Percentiles rank a stretch among this genome's conserved stretches.
These are phyloP conservation scores for Bruchidius siliquastri DNA, from an alignment of 2,888 invertebrate species.

Conservation along the genomic window DNA sequence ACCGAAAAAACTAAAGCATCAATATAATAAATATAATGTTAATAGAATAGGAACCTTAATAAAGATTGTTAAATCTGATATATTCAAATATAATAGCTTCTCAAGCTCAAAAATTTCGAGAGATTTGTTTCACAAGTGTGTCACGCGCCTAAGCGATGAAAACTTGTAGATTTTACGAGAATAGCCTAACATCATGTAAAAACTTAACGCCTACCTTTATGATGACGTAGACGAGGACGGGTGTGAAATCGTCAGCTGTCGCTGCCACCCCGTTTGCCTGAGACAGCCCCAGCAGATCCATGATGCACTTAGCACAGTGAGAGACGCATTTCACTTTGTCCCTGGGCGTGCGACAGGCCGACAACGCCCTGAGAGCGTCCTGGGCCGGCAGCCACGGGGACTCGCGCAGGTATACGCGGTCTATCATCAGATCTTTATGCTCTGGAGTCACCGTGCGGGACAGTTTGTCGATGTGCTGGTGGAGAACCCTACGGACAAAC, in stretches of 20 bases:
- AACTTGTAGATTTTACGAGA: too few relatives aligned
- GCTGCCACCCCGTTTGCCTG: slow-evolving; percentile 66
- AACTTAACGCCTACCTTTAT: slow-evolving; percentile 71
- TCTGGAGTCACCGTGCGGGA: slow-evolving; percentile 69
- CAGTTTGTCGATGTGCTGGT: slow-evolving; percentile 84
- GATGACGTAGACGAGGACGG: slow-evolving; percentile 92
- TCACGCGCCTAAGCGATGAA: too few relatives aligned
- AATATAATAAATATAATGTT: too few relatives aligned
- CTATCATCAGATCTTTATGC: slow-evolving; percentile 77
- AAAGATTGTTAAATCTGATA: too few relatives aligned
- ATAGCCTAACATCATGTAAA: too few relatives aligned
- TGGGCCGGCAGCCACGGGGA: slow-evolving; percentile 97
- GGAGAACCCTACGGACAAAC: slow-evolving; percentile 61
- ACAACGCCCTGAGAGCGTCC: slow-evolving; percentile 79
- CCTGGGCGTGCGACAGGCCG: slow-evolving; percentile 84
- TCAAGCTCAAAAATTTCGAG: too few relatives aligned
- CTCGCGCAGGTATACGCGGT: slow-evolving; percentile 79
- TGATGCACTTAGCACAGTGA: slow-evolving; percentile 87
- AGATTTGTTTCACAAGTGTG: too few relatives aligned
- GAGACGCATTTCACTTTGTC: slow-evolving; percentile 78
- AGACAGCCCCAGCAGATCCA: slow-evolving; percentile 86
- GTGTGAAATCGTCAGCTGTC: slow-evolving; percentile 93
- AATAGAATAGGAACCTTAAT: too few relatives aligned
- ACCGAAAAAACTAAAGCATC: not conserved
- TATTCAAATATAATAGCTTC: too few relatives aligned